Percentiles rank a stretch among this genome's conserved stretches.
These are phyloP conservation scores for Theristicus caerulescens DNA, from an alignment of 2,113 vertebrate species.

Conservation along the genomic window DNA sequence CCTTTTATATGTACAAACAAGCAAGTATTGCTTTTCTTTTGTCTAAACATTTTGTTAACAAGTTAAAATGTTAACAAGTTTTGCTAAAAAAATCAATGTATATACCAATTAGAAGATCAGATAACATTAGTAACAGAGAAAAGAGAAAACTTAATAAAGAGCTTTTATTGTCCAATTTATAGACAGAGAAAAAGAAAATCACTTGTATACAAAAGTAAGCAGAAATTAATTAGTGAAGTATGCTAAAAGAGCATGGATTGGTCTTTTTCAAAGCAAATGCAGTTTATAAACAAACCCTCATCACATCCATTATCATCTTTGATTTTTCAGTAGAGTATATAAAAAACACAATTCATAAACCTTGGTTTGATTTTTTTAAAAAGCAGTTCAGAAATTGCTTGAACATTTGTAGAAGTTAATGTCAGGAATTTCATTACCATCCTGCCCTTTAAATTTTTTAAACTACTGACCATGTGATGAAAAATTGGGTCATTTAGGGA, in stretches of 20 bases:
- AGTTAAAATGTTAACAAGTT: background rate
- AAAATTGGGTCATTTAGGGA: background rate
- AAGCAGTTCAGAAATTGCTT: background rate
- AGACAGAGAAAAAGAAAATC: background rate
- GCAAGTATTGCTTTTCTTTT: background rate
- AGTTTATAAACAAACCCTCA: background rate
- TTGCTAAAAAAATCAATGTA: background rate
- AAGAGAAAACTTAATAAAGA: background rate
- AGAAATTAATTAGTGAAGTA: background rate
- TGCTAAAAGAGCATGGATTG: background rate
- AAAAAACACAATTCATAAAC: background rate
- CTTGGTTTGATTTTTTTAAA: background rate
- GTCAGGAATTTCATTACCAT: background rate
- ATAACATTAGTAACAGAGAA: background rate
- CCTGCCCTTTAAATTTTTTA: background rate
- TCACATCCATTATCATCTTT: background rate
- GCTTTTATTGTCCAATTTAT: rapidly evolving
- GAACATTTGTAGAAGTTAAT: background rate
- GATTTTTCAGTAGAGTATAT: background rate
- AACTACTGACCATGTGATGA: background rate
- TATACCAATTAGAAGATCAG: background rate
- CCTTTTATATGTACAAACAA: background rate
- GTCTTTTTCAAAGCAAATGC: background rate
- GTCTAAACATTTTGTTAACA: background rate
- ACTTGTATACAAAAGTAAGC: background rate